Base-by-base conservation (phyloP, 2,797 vertebrate species). In the Phataginus tricuspis region DNA sequence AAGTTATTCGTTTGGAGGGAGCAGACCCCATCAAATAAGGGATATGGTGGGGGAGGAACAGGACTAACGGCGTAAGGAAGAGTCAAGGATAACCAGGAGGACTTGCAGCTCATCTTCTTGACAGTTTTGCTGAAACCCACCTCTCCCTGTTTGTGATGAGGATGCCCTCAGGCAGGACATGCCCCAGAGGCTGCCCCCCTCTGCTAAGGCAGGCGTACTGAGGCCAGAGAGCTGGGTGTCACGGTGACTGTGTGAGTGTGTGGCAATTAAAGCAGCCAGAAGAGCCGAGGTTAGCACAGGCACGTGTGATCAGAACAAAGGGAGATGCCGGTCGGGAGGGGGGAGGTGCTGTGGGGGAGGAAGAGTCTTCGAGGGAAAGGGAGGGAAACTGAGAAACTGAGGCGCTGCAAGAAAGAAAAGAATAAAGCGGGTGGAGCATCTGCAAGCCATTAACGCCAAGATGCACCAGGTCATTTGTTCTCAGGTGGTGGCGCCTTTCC, bases 271-370 rank as follows among this genome's bases (percentile, higher is more conserved):
- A 49, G 13, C 21, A 39, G 27, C 31, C 39, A 15, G 49, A 63
- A 37, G 3, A 5, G 4, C 14, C 0, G 2, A 45, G 12, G 37
- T 66, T 39, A 15, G 19, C 6, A 18, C 3, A 5, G 45, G 16
- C 1, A 0, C 15, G 11, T 5, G 16, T 55, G 61, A 27, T 11
- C 18, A 39, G 7, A 72, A 18, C 15, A 23, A 29, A 71, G 1
- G 7, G 34, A 82, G 23, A 37, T 1, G 39, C 2, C 2, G 0
- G 18, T 39, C 12, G 13, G 2, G 0, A 34, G 42, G 1, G 0
- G 10, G 31, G 66, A 11, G 45, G 45, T 45, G 45, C 45, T 10
- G 45, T 45, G 45, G 11, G 45, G 45, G 45, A 12, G 45, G 10
- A 45, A 45, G 11, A 45, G 45, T 45, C 66, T 86, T 25, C 2